phyloP scores from a whole-genome alignment of 1,140 invertebrate genomes.

The Ylistrum balloti region DNA sequence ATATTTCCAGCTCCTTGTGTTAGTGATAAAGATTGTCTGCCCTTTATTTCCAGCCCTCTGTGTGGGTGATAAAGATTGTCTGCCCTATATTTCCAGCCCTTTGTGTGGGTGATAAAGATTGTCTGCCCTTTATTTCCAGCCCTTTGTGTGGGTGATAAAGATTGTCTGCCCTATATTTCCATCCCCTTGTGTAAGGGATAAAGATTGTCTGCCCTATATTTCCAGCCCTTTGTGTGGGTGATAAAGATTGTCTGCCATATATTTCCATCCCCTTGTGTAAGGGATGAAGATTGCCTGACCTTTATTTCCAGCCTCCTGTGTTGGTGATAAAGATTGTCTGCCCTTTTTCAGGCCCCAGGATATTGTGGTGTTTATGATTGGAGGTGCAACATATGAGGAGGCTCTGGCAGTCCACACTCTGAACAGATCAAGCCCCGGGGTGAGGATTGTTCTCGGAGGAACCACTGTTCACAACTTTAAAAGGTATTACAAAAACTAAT shows the following conservation, averaged over 20 bases:
- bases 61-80: not conserved
- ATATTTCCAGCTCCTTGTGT: not conserved
- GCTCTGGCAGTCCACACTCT: conserved; percentile 92
- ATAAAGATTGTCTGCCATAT: not conserved
- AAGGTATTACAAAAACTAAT: conserved; percentile 73
- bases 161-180: too few species aligned
- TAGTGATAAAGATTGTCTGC: not conserved
- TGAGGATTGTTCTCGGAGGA: conserved; percentile 93
- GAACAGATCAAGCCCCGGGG: conserved; percentile 89
- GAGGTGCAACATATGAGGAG: conserved; percentile 99
- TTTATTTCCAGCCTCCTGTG: not conserved
- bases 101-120: too few species aligned
- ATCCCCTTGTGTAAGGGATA: too few species aligned
- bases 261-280: not conserved
- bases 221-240: not conserved
- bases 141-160: too few species aligned
- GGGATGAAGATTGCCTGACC: too few species aligned
- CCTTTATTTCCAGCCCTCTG: not conserved
- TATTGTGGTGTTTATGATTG: conserved; percentile 96
- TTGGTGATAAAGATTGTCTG: not conserved
- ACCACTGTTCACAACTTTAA: conserved; percentile 93
- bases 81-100: not conserved
- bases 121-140: too few species aligned
- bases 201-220: not conserved
- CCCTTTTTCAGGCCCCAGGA: conserved; percentile 87